A percentile compares a stretch with the other conserved stretches of the same genome.
Evolutionary conservation across 35 echinoderm and acorn worm species (phyloP).

Genomic region (Ophiothrix spiculata): DNA sequence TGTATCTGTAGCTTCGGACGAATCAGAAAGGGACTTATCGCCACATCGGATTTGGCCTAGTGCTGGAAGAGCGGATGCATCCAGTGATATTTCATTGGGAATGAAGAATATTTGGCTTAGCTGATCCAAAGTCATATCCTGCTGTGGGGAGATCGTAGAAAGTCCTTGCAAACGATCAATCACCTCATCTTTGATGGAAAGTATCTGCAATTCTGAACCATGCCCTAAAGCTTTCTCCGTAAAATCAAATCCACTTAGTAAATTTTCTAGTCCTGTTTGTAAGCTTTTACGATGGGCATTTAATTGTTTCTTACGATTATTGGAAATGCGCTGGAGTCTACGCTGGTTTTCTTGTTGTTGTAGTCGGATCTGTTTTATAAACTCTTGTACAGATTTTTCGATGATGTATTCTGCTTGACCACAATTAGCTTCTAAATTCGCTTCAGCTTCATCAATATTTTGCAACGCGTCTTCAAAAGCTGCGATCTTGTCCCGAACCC

Average conservation of each 20-base stretch:
- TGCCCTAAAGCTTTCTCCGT: slow-evolving; percentile 98
- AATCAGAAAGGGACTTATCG: slow-evolving; percentile 53
- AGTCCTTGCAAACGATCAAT: slow-evolving; percentile 88
- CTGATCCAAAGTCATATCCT: slow-evolving; percentile 90
- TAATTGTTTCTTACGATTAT: slow-evolving; percentile 81
- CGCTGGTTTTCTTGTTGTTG: slow-evolving; percentile 83
- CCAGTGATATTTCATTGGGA: slow-evolving; percentile 49
- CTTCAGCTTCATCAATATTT: slow-evolving; percentile 88
- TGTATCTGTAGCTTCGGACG: slow-evolving; percentile 78
- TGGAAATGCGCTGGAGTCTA: slow-evolving; percentile 59
- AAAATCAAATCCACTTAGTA: slow-evolving; percentile 94
- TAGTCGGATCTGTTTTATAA: slow-evolving; percentile 50
- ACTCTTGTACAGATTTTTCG: slow-evolving; percentile 82
- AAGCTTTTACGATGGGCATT: slow-evolving; percentile 79
- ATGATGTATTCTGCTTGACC: slow-evolving; percentile 99
- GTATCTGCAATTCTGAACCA: slow-evolving; percentile 86
- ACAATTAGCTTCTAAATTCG: slow-evolving; percentile 88
- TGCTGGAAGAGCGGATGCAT: slow-evolving; percentile 36
- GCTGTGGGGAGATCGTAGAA: slow-evolving; percentile 78
- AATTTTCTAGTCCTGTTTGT: slow-evolving; percentile 87
- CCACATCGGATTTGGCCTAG: slow-evolving; percentile 94
- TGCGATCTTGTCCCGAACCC: slow-evolving; percentile 82
- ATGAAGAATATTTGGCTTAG: slow-evolving; percentile 92
- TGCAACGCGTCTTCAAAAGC: slow-evolving; percentile 84
- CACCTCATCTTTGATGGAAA: slow-evolving; percentile 98